Base-by-base conservation (phyloP, 2,797 vertebrate genomes). In the Oreortyx pictus region DNA sequence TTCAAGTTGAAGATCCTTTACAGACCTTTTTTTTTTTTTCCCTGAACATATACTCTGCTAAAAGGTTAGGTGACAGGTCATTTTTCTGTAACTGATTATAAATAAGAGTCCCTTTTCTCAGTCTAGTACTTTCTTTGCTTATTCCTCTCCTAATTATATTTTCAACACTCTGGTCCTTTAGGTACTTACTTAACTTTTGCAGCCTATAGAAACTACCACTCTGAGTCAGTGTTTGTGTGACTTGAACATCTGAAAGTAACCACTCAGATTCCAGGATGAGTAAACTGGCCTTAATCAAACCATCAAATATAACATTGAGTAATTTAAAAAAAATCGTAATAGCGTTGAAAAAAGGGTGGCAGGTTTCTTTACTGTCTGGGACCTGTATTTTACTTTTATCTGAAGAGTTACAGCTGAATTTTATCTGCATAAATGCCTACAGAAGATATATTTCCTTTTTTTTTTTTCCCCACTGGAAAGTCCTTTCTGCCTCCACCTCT, bases 161-260 rank as follows among this genome's bases (percentile, higher is more conserved):
- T 50, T 19, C 57, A 41, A 19, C 29, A 11, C 17, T 70, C 35
- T 88, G 35, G 4, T 60, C 24, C 39, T 64, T 31, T 29, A 20
- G 7, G 18, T 39, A 18, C 6, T 27, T 15, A 65, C 19, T 59
- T 52, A 62, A 43, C 9, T 23, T 22, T 24, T 46, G 11, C 39
- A 41, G 49, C 2, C 29, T 23, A 7, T 13, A 52, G 14, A 33
- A 77, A 50, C 14, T 11, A 11, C 10, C 14, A 9, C 5, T 10
- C 23, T 18, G 9, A 24, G 9, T 29, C 27, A 2, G 0, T 1
- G 5, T 43, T 23, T 18, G 8, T 2, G 4, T 8, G 15, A 31
- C 7, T 50, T 46, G 22, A 14, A 33, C 6, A 6, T 11, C 44
- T 35, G 9, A 35, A 75, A 39, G 35, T 23, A 3, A 47, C 56